Evolutionary conservation across 2,113 vertebrate genomes (phyloP).

Genomic region (Tachysurus vachellii): DNA sequence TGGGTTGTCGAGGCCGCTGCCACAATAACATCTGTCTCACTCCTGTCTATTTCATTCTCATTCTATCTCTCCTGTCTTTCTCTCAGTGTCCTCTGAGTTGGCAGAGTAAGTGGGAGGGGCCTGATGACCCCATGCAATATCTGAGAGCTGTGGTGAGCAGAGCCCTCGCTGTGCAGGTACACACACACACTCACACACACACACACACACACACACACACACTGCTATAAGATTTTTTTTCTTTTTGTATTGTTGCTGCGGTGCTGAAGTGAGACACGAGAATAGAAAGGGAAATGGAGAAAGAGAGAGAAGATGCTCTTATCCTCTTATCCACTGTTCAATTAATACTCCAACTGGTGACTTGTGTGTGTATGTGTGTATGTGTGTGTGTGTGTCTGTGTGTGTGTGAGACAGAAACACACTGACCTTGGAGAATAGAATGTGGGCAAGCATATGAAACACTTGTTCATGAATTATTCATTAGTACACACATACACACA

Average conservation of each 20-base stretch:
- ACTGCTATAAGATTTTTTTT: not conserved
- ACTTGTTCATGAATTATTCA: slow-evolving; percentile 53
- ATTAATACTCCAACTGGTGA: slow-evolving; percentile 35
- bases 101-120: slow-evolving; percentile 96
- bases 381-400: slow-evolving; percentile 24
- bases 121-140: slow-evolving; percentile 94
- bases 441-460: slow-evolving; percentile 50
- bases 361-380: slow-evolving; percentile 20
- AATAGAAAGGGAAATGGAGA: not conserved
- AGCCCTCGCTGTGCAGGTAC: slow-evolving; percentile 89
- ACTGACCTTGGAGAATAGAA: slow-evolving; percentile 42
- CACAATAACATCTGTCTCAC: not conserved
- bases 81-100: slow-evolving; percentile 88
- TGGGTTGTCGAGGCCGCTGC: not conserved
- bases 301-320: not conserved
- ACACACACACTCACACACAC: slow-evolving; percentile 27
- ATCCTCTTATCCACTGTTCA: slow-evolving; percentile 25
- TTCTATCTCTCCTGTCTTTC: not conserved
- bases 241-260: not conserved
- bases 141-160: slow-evolving; percentile 86
- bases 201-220: not conserved
- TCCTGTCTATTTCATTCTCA: too few species aligned
- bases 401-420: slow-evolving; percentile 16
- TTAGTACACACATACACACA: slow-evolving; percentile 39
- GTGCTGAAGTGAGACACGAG: not conserved